A percentile compares a stretch with the other conserved stretches of the same genome.
phyloP scores from a whole-genome alignment of 1,140 invertebrate genomes.

The Colletes gigas region DNA sequence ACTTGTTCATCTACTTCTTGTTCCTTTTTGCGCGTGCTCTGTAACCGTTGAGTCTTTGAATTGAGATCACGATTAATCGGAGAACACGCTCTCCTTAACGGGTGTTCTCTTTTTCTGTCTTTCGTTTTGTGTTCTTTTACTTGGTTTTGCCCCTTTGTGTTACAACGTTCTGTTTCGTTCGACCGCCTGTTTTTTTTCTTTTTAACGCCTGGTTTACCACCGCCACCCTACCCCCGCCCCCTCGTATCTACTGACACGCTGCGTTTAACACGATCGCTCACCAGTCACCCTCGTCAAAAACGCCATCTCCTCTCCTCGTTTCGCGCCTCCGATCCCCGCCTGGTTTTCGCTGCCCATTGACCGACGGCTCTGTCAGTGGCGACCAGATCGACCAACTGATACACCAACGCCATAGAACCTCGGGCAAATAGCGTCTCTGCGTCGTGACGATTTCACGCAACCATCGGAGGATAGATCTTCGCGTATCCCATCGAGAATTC shows the following conservation, averaged over 20 bases:
- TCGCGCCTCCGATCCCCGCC: neutral
- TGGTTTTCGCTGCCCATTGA: slow-evolving; percentile 8
- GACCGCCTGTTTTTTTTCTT: neutral
- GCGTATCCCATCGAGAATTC: too few species aligned
- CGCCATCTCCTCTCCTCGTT: neutral
- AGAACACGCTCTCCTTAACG: neutral
- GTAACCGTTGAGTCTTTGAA: slow-evolving; percentile 25
- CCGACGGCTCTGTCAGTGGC: neutral
- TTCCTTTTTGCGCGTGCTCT: slow-evolving; percentile 24
- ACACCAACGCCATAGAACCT: neutral
- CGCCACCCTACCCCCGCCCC: neutral
- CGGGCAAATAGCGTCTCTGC: slow-evolving; percentile 9
- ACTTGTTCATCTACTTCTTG: slow-evolving; percentile 7
- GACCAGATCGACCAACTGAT: neutral
- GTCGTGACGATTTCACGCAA: too few species aligned
- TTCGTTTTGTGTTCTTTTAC: neutral
- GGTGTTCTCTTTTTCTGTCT: slow-evolving; percentile 18
- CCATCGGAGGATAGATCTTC: too few species aligned
- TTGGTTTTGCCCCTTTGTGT: neutral
- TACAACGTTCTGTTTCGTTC: neutral
- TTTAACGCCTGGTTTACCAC: slow-evolving; percentile 34
- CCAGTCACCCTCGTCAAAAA: slow-evolving; percentile 16
- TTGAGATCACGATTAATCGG: slow-evolving; percentile 56
- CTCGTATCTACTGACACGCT: slow-evolving; percentile 29
- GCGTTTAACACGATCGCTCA: slow-evolving; percentile 39